Conservation (phyloP, 2,888 invertebrate genomes). For the Antheraea assamensis region DNA sequence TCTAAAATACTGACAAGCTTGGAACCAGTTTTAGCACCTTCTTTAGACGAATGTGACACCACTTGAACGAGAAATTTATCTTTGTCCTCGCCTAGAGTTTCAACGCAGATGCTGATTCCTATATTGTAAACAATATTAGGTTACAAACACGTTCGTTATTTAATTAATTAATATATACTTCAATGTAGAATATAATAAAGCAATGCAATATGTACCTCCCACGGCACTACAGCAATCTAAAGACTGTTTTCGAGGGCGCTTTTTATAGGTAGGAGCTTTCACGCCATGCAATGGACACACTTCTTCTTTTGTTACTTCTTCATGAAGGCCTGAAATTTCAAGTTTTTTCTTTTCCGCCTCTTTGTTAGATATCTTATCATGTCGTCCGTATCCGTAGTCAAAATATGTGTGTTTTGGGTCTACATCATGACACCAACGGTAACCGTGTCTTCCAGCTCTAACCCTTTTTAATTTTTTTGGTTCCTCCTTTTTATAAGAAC, state of each 20-base stretch:
- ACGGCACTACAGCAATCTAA: slow-evolving; percentile 76
- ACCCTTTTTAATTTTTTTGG: slow-evolving; percentile 55
- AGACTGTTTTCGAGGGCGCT: slow-evolving; percentile 59
- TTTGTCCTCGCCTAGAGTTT: slow-evolving; percentile 70
- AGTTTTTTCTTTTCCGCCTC: slow-evolving; percentile 49
- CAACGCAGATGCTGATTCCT: slow-evolving; percentile 73
- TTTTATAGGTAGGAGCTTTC: slow-evolving; percentile 54
- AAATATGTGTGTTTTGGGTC: slow-evolving; percentile 72
- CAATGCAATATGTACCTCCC: slow-evolving; percentile 53
- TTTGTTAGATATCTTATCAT: slow-evolving; percentile 56
- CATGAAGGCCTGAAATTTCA: slow-evolving; percentile 59
- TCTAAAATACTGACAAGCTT: slow-evolving; percentile 83
- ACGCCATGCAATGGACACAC: slow-evolving; percentile 49
- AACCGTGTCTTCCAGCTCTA: slow-evolving; percentile 65
- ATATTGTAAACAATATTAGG: slow-evolving; percentile 18
- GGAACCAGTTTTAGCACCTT: slow-evolving; percentile 81
- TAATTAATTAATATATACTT: background rate
- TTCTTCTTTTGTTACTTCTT: slow-evolving; percentile 36
- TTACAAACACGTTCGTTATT: background rate
- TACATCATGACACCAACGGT: slow-evolving; percentile 71
- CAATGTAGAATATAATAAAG: background rate
- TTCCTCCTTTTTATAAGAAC: slow-evolving; percentile 42
- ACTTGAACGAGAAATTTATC: slow-evolving; percentile 83
- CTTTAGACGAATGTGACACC: slow-evolving; percentile 81
- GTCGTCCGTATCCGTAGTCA: slow-evolving; percentile 65